phyloP scores from a whole-genome alignment of 2,113 vertebrate genomes.

The Climacteris rufus region DNA sequence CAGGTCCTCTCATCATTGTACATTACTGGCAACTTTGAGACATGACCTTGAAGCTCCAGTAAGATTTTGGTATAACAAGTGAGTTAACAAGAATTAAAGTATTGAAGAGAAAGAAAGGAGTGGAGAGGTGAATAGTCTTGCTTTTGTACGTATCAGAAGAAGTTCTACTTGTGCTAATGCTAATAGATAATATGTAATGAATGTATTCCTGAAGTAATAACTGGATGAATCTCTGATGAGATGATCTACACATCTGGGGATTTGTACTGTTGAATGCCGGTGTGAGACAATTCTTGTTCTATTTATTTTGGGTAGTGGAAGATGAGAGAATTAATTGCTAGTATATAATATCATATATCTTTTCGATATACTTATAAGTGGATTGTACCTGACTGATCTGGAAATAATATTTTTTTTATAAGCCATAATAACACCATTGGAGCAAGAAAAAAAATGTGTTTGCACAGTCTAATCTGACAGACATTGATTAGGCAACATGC shows the following conservation, averaged over 20 bases:
- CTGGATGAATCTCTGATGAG: neutral
- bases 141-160: neutral
- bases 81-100: neutral
- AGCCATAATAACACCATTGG: neutral
- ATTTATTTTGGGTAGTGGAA: neutral
- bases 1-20: neutral
- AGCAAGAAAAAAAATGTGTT: neutral
- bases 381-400: neutral
- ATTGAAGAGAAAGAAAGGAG: neutral
- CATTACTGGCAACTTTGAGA: neutral
- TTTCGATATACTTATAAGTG: neutral
- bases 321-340: neutral
- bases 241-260: neutral
- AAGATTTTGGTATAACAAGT: neutral
- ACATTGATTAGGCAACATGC: neutral
- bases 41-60: neutral
- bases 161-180: neutral
- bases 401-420: neutral
- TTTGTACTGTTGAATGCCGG: neutral
- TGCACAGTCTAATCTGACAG: neutral
- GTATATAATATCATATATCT: neutral
- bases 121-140: neutral
- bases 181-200: neutral
- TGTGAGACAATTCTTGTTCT: neutral
- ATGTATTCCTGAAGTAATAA: neutral